Evolutionary conservation across 2,113 vertebrate species (phyloP).

Genomic region (Sitta europaea): DNA sequence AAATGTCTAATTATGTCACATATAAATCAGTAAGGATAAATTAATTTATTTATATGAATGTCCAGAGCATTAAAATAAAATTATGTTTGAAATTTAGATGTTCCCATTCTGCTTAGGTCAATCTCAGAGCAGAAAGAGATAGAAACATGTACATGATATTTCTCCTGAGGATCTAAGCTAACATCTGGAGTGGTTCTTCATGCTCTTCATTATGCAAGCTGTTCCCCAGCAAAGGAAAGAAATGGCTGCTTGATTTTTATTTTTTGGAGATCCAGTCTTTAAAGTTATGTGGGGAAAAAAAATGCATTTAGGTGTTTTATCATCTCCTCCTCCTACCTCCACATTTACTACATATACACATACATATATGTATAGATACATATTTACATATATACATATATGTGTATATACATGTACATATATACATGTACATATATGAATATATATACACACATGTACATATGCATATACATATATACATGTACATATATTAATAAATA

Average conservation of each 20-base stretch:
- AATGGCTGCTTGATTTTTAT: background rate
- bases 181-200: background rate
- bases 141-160: rapidly evolving
- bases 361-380: too few species aligned
- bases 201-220: background rate
- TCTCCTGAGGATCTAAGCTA: background rate
- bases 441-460: too few species aligned
- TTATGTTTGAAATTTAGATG: background rate
- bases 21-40: background rate
- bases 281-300: background rate
- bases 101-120: background rate
- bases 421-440: too few species aligned
- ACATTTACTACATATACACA: background rate
- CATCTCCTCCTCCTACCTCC: background rate
- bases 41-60: background rate
- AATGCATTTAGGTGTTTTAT: background rate
- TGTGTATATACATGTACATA: too few species aligned
- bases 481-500: too few species aligned
- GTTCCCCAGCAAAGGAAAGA: background rate
- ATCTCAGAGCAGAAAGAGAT: background rate
- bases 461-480: too few species aligned
- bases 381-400: too few species aligned
- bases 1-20: background rate
- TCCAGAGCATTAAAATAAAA: background rate
- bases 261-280: background rate